Evolutionary conservation across 2,888 invertebrate species (phyloP).

Genomic region (Sepioteuthis lessoniana): DNA sequence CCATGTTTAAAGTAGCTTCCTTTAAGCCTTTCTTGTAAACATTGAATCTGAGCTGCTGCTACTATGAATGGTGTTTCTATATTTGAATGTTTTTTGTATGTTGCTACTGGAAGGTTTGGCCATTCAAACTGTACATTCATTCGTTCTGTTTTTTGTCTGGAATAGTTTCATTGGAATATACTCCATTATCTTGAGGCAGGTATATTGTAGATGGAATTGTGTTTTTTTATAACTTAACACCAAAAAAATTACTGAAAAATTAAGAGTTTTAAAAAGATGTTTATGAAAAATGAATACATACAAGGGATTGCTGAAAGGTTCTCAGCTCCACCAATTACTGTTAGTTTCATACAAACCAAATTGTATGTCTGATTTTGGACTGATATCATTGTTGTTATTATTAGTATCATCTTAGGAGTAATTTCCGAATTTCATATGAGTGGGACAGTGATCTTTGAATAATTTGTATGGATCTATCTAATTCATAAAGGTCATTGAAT

Average conservation of each 20-base stretch:
- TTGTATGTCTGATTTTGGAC: not conserved
- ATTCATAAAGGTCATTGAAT: not conserved
- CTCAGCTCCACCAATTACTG: no score
- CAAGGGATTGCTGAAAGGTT: no score
- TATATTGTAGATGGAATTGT: not conserved
- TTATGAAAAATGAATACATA: not conserved
- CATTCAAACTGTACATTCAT: not conserved
- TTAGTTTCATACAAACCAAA: not conserved
- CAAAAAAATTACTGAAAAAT: not conserved
- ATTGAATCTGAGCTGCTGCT: not conserved
- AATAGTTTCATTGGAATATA: not conserved
- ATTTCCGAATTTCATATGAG: not conserved
- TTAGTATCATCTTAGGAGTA: not conserved
- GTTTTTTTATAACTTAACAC: not conserved
- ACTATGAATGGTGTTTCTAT: not conserved
- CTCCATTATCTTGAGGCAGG: not conserved
- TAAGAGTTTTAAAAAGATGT: not conserved
- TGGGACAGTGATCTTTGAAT: not conserved
- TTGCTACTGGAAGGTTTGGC: not conserved
- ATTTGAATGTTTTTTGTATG: not conserved
- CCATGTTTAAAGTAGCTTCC: not conserved
- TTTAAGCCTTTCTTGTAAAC: not conserved
- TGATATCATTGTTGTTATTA: not conserved
- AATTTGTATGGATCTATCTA: not conserved
- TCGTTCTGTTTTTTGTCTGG: not conserved